Conservation (phyloP, 2,888 invertebrate species). For the Diaprepes abbreviatus region DNA sequence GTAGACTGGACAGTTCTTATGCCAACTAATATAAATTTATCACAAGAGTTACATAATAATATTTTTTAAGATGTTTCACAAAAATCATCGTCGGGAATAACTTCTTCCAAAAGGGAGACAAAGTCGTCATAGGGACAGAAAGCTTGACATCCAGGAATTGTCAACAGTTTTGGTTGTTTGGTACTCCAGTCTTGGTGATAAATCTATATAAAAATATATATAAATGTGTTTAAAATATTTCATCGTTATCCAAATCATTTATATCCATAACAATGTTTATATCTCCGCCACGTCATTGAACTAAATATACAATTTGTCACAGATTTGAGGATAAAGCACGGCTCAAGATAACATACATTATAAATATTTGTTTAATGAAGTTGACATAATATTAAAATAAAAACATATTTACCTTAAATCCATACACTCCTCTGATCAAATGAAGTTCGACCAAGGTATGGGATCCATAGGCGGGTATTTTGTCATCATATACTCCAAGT, state of each 20-base stretch:
- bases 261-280: no score
- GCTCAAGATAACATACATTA: no score
- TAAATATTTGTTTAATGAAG: no score
- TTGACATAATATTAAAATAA: neutral
- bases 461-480: constrained; percentile 48
- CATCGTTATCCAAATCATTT: no score
- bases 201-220: constrained; percentile 40
- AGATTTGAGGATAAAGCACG: no score
- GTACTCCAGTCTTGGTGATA: constrained; percentile 52
- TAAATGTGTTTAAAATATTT: no score
- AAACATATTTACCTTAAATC: constrained; percentile 47
- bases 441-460: constrained; percentile 50
- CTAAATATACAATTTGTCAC: no score
- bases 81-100: constrained; percentile 30
- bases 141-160: constrained; percentile 36
- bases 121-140: constrained; percentile 42
- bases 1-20: neutral
- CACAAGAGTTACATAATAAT: neutral
- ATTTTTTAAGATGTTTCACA: constrained; percentile 25
- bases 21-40: neutral
- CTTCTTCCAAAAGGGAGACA: constrained; percentile 20
- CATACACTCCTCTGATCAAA: constrained; percentile 43
- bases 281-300: no score
- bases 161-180: constrained; percentile 31
- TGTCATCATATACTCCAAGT: constrained; percentile 45